These are phyloP conservation scores for Xestia ashworthii DNA, from an alignment of 2,888 invertebrate genomes.

Conservation along the genomic window DNA sequence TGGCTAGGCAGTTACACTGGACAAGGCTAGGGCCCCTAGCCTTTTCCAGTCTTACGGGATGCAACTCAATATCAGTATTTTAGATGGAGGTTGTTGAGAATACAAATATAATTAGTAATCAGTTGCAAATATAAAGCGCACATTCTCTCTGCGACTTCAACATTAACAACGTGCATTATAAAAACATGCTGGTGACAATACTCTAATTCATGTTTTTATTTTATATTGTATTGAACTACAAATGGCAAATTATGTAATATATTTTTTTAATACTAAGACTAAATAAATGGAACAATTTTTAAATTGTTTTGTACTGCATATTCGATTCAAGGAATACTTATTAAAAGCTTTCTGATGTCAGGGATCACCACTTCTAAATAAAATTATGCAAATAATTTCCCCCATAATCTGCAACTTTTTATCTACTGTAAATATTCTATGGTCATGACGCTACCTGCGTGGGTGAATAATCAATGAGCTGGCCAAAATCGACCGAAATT, in stretches of 20 bases:
- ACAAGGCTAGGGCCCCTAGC: not conserved
- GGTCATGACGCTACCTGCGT: conserved; percentile 22
- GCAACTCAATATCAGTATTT: not conserved
- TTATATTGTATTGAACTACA: not conserved
- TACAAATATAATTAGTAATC: not conserved
- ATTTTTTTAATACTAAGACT: not conserved
- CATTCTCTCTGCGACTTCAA: not conserved
- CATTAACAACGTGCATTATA: not conserved
- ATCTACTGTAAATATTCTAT: conserved; percentile 17
- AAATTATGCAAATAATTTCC: conserved; percentile 14
- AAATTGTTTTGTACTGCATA: not conserved
- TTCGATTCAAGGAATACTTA: not conserved
- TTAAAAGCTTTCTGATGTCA: not conserved
- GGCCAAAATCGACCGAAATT: conserved; percentile 2
- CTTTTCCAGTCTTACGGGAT: not conserved
- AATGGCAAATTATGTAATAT: not conserved
- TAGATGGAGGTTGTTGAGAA: not conserved
- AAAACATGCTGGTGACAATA: not conserved
- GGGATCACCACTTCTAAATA: not conserved
- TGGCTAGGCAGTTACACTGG: too few relatives aligned
- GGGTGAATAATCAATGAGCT: conserved; percentile 33
- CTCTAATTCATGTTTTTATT: not conserved
- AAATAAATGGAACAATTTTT: not conserved
- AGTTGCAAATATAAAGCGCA: not conserved
- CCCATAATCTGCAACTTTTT: not conserved